A percentile compares a stretch with the other conserved stretches of the same genome.
Evolutionary conservation across 2,888 invertebrate species (phyloP).

Genomic region (Drosophila engyochracea): DNA sequence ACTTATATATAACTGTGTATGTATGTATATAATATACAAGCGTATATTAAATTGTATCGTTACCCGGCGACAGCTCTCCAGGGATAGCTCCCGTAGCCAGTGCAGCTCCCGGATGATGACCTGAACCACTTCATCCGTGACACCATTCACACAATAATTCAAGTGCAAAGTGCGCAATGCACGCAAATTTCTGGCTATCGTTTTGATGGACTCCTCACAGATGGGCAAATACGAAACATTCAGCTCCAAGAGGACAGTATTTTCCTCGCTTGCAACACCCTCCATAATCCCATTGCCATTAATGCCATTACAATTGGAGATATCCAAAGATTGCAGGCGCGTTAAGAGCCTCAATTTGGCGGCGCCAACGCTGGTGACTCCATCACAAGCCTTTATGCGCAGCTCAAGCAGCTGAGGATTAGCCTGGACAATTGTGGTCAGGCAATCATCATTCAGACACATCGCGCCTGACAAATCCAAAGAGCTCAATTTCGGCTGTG

Average conservation of each 20-base stretch:
- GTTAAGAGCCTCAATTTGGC: slow-evolving; percentile 86
- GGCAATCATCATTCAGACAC: slow-evolving; percentile 88
- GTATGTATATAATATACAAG: not conserved
- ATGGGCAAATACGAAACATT: slow-evolving; percentile 88
- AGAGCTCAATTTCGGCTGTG: slow-evolving; percentile 87
- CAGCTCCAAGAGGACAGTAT: slow-evolving; percentile 86
- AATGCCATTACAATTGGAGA: slow-evolving; percentile 89
- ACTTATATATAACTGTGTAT: not conserved
- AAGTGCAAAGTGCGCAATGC: slow-evolving; percentile 88
- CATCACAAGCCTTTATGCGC: slow-evolving; percentile 88
- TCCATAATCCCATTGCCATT: slow-evolving; percentile 88
- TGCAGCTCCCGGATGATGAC: slow-evolving; percentile 89
- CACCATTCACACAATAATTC: slow-evolving; percentile 89
- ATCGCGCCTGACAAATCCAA: slow-evolving; percentile 89
- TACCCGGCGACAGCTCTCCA: slow-evolving; percentile 87
- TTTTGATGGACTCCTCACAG: slow-evolving; percentile 88
- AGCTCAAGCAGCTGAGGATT: slow-evolving; percentile 87
- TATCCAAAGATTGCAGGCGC: slow-evolving; percentile 87
- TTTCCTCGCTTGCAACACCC: slow-evolving; percentile 87
- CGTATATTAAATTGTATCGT: not conserved
- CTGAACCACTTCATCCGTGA: slow-evolving; percentile 89
- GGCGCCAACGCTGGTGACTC: slow-evolving; percentile 88
- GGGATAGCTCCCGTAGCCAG: slow-evolving; percentile 87
- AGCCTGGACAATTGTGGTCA: slow-evolving; percentile 87
- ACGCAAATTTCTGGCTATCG: slow-evolving; percentile 87